Evolutionary conservation across 1,140 invertebrate genomes (phyloP).

Genomic region (Microplitis mediator): DNA sequence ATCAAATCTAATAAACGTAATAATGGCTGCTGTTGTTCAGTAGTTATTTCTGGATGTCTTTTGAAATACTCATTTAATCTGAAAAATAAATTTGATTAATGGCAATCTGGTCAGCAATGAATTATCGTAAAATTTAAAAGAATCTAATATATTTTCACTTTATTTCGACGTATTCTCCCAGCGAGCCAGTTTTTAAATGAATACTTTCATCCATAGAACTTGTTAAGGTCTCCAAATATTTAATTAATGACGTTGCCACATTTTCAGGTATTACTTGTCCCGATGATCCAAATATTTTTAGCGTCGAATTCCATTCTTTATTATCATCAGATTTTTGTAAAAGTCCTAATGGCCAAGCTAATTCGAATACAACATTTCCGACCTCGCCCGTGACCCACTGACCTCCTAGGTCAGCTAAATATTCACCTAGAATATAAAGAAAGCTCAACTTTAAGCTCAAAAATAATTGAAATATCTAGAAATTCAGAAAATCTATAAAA

Average conservation of each 20-base stretch:
- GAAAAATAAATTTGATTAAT: conserved; percentile 2
- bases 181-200: conserved; percentile 46
- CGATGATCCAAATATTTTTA: not conserved
- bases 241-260: not conserved
- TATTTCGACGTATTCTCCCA: conserved; percentile 60
- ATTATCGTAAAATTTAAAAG: not conserved
- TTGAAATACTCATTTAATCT: conserved; percentile 48
- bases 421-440: conserved; percentile 18
- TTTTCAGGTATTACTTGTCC: not conserved
- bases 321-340: not conserved
- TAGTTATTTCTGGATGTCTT: conserved; percentile 38
- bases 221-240: not conserved
- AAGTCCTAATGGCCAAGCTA: conserved; percentile 34
- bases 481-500: not conserved
- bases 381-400: conserved; percentile 61
- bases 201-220: conserved; percentile 22
- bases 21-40: conserved; percentile 54
- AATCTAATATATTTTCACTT: conserved; percentile 38
- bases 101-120: not conserved
- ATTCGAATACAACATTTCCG: conserved; percentile 43
- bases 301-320: no score
- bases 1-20: conserved; percentile 65
- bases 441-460: not conserved
- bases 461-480: not conserved
- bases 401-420: conserved; percentile 56